phyloP scores from a whole-genome alignment of 1,140 invertebrate species.

The Monomorium pharaonis region DNA sequence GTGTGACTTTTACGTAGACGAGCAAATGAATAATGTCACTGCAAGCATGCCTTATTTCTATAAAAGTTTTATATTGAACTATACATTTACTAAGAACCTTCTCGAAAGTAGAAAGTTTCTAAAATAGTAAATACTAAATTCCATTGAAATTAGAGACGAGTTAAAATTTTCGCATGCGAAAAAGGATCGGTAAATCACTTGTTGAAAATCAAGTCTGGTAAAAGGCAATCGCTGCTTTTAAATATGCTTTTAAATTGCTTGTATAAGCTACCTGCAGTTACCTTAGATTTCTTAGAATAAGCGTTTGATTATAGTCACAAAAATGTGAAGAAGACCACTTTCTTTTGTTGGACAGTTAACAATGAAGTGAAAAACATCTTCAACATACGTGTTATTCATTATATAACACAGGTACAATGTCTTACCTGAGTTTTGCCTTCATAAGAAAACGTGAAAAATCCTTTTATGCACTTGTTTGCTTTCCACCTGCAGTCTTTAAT shows the following conservation, averaged over 20 bases:
- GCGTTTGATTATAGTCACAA: neutral
- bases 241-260: neutral
- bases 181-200: neutral
- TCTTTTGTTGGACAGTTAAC: neutral
- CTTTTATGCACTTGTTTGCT: neutral
- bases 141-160: neutral
- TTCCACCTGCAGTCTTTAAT: neutral
- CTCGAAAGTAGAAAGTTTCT: neutral
- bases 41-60: neutral
- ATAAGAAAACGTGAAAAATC: neutral
- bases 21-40: neutral
- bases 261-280: neutral
- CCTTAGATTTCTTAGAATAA: neutral
- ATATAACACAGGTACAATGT: neutral
- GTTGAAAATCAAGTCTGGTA: neutral
- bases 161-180: neutral
- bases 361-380: neutral
- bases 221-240: neutral
- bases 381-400: neutral
- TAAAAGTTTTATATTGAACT: neutral
- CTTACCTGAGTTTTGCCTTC: neutral
- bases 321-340: neutral
- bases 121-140: neutral
- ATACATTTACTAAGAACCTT: neutral
- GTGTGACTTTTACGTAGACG: slow-evolving; percentile 33